Percentiles rank a stretch among this genome's conserved stretches.
These are phyloP conservation scores for Clostera curtula DNA, from an alignment of 2,888 invertebrate species.

Conservation along the genomic window DNA sequence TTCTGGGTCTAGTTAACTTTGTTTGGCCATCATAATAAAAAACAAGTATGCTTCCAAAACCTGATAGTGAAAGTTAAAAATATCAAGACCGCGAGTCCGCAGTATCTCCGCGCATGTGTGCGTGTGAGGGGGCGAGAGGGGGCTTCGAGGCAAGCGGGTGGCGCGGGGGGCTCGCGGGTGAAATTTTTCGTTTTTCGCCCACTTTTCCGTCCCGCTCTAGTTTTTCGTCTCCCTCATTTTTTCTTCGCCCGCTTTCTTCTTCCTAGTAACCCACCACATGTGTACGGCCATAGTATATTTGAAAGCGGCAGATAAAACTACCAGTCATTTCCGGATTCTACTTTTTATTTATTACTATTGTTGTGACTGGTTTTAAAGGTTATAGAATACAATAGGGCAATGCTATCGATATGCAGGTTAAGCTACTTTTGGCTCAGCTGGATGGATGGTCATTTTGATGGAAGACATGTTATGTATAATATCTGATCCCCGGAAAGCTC, in stretches of 20 bases:
- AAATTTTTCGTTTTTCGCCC: constrained; percentile 76
- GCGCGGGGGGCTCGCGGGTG: constrained; percentile 43
- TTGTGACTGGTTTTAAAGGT: too few relatives aligned
- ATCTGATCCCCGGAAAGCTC: too few relatives aligned
- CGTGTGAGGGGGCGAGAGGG: constrained; percentile 33
- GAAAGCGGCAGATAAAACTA: constrained; percentile 25
- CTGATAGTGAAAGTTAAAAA: constrained; percentile 38
- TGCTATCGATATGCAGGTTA: too few relatives aligned
- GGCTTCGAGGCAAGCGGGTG: constrained; percentile 33
- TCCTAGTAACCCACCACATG: constrained; percentile 75
- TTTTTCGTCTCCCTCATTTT: constrained; percentile 75
- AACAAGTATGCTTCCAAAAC: constrained; percentile 19
- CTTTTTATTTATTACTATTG: too few relatives aligned
- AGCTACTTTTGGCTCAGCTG: too few relatives aligned
- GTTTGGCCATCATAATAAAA: too few relatives aligned
- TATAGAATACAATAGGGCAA: too few relatives aligned
- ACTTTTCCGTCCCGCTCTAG: constrained; percentile 75
- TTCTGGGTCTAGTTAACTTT: too few relatives aligned
- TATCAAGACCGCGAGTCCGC: constrained; percentile 36
- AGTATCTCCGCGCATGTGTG: constrained; percentile 55
- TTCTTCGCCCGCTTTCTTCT: constrained; percentile 71
- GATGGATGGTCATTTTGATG: too few relatives aligned
- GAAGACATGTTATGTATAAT: too few relatives aligned
- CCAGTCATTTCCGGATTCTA: constrained; percentile 50
- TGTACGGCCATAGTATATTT: constrained; percentile 54